Evolutionary conservation across 2,888 invertebrate genomes (phyloP), one percentile per base, ranked within the genome.

Genomic region (Anticlea derivata): DNA sequence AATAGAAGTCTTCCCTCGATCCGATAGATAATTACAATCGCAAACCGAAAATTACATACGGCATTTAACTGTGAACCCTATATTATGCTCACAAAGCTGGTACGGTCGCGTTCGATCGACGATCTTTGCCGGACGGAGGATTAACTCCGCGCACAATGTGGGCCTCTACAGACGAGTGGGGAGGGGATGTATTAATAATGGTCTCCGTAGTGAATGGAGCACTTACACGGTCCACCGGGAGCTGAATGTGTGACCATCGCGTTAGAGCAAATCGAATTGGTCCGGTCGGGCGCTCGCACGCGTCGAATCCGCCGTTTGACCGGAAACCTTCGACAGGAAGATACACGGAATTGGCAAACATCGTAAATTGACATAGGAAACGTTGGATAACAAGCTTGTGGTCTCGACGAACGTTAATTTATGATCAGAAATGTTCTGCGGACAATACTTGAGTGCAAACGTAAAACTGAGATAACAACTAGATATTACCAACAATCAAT

Each of bases 31-130:
- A 87, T 87, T 89, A 83, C 86, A 85, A 86, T 83, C 76, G 86
- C 87, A 86, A 87, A 89, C 87, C 87, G 84, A 88, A 86, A 86
- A 89, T 89, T 86, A 87, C 85, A 85, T 77, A 85, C 83, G 69
- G 80, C 83, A 83, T 88, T 87, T 82, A 86, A 83, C 80, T 65
- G 78, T 78, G 76, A 80, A 83, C 83, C 83, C 85, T 84, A n/a
- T 81, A 84, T 85, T 85, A 84, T 80, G 78, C 78, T 77, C 80
- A 81, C 80, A 83, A 83, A 84, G 83, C 85, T 78, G 82, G 83
- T 77, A 78, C 73, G 80, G 79, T 74, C 78, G 81, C 75, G 69
- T 80, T 83, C 84, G 84, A 82, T 80, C 79, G 79, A 71, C 77
- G 84, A 85, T 87, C 86, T 85, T 82, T 82, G 83, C 81, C 76